Percentiles rank a stretch among this genome's conserved stretches.
Evolutionary conservation across 2,888 invertebrate species (phyloP).

Genomic region (Rhimphoctona megacephalus): DNA sequence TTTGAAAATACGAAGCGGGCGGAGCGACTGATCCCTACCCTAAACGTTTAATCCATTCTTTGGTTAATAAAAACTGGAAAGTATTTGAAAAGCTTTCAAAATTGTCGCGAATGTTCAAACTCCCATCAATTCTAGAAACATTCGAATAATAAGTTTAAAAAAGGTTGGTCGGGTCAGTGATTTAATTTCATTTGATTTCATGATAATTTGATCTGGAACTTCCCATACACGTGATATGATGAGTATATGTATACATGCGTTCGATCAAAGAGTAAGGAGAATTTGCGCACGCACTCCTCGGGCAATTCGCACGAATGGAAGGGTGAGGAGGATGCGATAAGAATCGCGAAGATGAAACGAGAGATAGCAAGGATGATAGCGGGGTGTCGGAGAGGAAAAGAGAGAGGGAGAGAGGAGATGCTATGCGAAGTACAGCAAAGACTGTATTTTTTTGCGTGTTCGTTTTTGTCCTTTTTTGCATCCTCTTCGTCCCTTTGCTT

Average conservation of each 20-base stretch:
- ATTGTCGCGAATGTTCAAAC: too few species aligned
- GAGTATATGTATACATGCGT: conserved; percentile 10
- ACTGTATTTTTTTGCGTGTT: neutral
- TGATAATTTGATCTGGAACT: neutral
- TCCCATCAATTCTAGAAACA: too few species aligned
- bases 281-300: conserved; percentile 61
- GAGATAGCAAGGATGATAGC: conserved; percentile 71
- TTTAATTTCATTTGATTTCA: neutral
- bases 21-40: too few species aligned
- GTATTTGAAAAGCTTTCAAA: too few species aligned
- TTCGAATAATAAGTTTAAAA: too few species aligned
- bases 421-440: conserved; percentile 55
- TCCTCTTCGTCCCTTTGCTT: conserved; percentile 28
- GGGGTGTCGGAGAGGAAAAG: conserved; percentile 42
- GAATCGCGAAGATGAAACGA: conserved; percentile 65
- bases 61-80: too few species aligned
- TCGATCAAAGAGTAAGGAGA: conserved; percentile 5
- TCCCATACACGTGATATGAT: neutral
- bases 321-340: conserved; percentile 58
- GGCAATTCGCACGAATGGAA: conserved; percentile 31
- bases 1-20: too few species aligned
- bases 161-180: too few species aligned
- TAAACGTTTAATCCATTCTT: too few species aligned
- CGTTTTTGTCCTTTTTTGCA: conserved; percentile 37
- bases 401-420: conserved; percentile 55